Evolutionary conservation across 2,888 invertebrate species (phyloP), one percentile per base, ranked within the genome.

Genomic region (Hirudinaria manillensis): DNA sequence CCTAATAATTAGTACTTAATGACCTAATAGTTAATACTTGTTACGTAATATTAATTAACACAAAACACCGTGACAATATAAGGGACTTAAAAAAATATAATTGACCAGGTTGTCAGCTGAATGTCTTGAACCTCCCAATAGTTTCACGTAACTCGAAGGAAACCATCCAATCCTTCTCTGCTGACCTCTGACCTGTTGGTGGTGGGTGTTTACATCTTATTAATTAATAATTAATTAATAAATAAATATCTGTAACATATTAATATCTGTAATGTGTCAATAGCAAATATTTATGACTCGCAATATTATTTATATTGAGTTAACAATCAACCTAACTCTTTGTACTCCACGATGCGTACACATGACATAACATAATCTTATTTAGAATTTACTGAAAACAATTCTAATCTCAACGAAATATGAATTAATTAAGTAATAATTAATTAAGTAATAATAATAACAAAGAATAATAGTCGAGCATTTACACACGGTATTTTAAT

Each of bases 131-230:
- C 76, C 56, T 29, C 75, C 75, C 32, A 77, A 70, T 19, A 77
- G 24, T 88, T 96, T 96, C 13, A 98, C 95, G 83, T 97, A 99
- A 77, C 93, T 94, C 34, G 97, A 98, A 0, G 99, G 99, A 87
- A 99, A 99, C 99, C 99, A 99, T 2, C 99, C 99, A 55, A 95
- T 90, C 86, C 94, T 94, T 53, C 93, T 87, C 84, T 93, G 93
- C 81, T 93, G 78, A 0, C 96, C 83, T 77, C 83, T 76, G 6
- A 83, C 84, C 83, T 84, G 78, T n/a, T 78, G 56, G 19, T 32
- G 6, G 32, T 6, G 10, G 0, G 13, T 21, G 7, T 7, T 61
- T 61, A 61, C 7, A 1, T 10, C 13, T 68, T 34, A 32, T 68
- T 68, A 68, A 68, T 32, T 68, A 29, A 32, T 34, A 32, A 16